These are phyloP conservation scores for Bolborhynchus lineola DNA, from an alignment of 2,113 vertebrate species.

Conservation along the genomic window DNA sequence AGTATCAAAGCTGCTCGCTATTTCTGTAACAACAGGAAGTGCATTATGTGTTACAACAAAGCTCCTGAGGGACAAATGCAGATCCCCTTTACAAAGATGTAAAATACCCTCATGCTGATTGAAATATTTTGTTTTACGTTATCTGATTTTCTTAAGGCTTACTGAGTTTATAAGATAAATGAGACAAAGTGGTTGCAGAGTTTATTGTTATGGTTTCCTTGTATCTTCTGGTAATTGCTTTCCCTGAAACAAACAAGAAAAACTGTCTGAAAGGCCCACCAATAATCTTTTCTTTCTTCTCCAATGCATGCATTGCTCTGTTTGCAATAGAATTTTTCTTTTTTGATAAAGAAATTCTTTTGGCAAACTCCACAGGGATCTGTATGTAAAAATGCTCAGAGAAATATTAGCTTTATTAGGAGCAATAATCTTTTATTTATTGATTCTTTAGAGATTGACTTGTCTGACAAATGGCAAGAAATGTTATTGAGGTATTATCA, in stretches of 20 bases:
- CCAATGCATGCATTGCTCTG: neutral
- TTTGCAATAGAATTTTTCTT: neutral
- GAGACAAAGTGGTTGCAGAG: neutral
- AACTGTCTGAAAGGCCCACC: neutral
- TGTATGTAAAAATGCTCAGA: neutral
- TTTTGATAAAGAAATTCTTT: neutral
- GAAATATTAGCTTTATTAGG: neutral
- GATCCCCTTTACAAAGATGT: neutral
- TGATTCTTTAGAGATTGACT: neutral
- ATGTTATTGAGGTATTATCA: neutral
- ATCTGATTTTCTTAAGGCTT: neutral
- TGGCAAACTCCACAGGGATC: neutral
- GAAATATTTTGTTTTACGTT: neutral
- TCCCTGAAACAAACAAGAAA: neutral
- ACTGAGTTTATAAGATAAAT: neutral
- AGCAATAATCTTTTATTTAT: neutral
- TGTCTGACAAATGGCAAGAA: neutral
- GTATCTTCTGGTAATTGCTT: neutral
- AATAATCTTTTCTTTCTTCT: neutral
- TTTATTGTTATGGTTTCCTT: neutral
- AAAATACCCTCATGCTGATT: neutral
- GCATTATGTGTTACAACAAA: neutral
- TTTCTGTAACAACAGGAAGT: neutral
- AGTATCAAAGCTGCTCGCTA: neutral
- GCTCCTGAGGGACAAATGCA: neutral